Evolutionary conservation across 1,140 invertebrate genomes (phyloP).

Genomic region (Dinoponera quadriceps): DNA sequence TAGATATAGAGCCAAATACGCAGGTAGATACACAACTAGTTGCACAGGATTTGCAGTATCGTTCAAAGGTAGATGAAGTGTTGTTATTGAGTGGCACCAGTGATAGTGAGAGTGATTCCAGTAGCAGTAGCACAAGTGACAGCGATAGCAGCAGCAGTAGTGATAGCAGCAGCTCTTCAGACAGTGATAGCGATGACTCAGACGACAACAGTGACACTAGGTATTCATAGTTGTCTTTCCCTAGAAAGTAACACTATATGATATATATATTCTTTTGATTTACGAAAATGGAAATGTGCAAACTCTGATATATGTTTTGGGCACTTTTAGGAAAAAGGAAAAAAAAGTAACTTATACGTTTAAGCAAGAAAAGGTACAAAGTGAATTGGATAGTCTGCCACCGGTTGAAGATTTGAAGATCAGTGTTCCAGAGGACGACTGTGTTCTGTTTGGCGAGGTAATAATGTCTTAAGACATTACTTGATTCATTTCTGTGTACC

Average conservation of each 20-base stretch:
- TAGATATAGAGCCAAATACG: too few relatives aligned
- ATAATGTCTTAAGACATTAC: conserved; percentile 17
- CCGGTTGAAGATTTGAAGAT: conserved; percentile 94
- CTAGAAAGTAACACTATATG: not conserved
- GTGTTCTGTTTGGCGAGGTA: conserved; percentile 91
- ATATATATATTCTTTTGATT: not conserved
- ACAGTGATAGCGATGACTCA: conserved; percentile 31
- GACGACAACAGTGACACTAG: not conserved
- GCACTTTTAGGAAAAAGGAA: conserved; percentile 80
- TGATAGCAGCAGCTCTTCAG: not conserved
- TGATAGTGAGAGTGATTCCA: conserved; percentile 46
- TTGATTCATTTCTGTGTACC: conserved; percentile 11
- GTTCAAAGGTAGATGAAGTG: not conserved
- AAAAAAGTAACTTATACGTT: not conserved
- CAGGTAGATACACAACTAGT: too few relatives aligned
- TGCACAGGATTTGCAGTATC: conserved; percentile 24
- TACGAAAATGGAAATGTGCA: not conserved
- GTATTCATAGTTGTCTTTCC: not conserved
- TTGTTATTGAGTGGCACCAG: conserved; percentile 35
- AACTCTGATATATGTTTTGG: not conserved
- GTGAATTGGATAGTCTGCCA: conserved; percentile 90
- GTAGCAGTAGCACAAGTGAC: conserved; percentile 15
- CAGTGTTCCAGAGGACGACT: conserved; percentile 90
- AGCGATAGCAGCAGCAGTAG: not conserved
- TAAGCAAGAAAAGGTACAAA: conserved; percentile 40